Evolutionary conservation across 2,113 vertebrate species (phyloP).

Genomic region (Dolichallabes microphthalmus): DNA sequence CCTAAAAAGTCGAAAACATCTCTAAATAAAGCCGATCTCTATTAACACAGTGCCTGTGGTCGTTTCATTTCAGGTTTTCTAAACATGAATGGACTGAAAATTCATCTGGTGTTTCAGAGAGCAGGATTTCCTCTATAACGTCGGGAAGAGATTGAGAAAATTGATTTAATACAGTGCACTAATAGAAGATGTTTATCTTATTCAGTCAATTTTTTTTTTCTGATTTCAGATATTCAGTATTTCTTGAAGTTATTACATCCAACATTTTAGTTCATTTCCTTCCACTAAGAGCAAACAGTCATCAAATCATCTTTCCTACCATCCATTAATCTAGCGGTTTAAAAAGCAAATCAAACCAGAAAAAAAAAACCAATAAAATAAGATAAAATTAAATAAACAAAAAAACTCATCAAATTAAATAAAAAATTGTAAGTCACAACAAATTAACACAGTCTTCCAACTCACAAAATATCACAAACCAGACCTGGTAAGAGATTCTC

Average conservation of each 20-base stretch:
- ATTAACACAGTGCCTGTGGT: constrained; percentile 11
- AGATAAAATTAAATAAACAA: too few species aligned
- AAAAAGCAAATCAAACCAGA: background rate
- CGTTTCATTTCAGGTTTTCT: background rate
- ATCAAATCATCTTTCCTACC: background rate
- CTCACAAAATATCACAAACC: background rate
- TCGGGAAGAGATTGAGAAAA: background rate
- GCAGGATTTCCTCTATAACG: background rate
- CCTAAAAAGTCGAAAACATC: background rate
- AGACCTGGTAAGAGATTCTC: background rate
- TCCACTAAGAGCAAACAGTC: background rate
- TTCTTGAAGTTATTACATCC: constrained; percentile 1
- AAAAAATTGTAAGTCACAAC: background rate
- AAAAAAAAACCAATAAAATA: too few species aligned
- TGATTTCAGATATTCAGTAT: background rate
- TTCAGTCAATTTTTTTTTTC: background rate
- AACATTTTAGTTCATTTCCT: background rate
- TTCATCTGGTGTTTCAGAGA: background rate
- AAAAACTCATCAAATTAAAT: too few species aligned
- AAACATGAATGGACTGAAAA: background rate
- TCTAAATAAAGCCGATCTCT: background rate
- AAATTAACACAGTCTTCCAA: background rate
- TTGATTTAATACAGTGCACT: background rate
- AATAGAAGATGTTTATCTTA: background rate
- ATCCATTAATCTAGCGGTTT: background rate